phyloP scores from a whole-genome alignment of 2,888 invertebrate species.

The Cacoxenus indagator region DNA sequence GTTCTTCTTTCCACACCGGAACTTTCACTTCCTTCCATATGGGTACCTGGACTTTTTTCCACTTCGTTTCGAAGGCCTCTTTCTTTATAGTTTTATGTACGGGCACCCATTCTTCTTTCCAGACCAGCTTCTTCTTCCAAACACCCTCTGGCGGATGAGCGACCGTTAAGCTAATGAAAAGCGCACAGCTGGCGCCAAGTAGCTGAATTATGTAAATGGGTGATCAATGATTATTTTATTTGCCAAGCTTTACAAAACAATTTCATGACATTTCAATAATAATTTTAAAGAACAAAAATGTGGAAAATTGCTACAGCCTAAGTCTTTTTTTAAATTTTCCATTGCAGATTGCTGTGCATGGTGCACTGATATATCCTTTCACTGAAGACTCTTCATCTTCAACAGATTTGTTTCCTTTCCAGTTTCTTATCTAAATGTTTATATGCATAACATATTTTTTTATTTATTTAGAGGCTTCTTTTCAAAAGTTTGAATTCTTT shows the following conservation, averaged over 20 bases:
- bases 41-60: conserved; percentile 82
- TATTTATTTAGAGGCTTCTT: no score
- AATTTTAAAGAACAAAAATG: conserved; percentile 21
- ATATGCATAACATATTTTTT: background rate
- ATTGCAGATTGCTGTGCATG: background rate
- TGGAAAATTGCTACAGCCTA: conserved; percentile 12
- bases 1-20: conserved; percentile 82
- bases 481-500: no score
- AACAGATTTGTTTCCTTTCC: background rate
- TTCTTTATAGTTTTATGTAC: conserved; percentile 84
- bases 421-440: background rate
- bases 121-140: conserved; percentile 86
- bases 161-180: conserved; percentile 61
- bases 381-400: background rate
- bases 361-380: background rate
- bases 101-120: conserved; percentile 83
- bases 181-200: conserved; percentile 67
- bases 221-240: conserved; percentile 3
- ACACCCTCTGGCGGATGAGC: conserved; percentile 76
- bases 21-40: conserved; percentile 81
- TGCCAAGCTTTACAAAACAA: no score
- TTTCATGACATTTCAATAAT: background rate
- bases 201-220: conserved; percentile 51
- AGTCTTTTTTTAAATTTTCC: background rate
- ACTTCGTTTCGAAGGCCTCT: conserved; percentile 80